Evolutionary conservation across 2,113 vertebrate genomes (phyloP).

Genomic region (Leptocoma aspasia): DNA sequence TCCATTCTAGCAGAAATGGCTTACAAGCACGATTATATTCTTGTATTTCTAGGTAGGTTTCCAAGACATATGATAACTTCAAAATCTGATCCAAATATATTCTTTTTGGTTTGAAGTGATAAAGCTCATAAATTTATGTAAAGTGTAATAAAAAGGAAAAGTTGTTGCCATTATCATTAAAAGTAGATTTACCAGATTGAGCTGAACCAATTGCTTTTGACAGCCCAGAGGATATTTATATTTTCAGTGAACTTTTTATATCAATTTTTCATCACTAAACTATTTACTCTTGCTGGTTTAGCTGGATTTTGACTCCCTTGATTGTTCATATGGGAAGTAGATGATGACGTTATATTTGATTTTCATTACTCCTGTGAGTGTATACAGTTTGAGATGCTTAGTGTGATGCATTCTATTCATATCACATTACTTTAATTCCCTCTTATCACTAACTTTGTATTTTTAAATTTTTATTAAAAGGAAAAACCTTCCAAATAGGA

Average conservation of each 20-base stretch:
- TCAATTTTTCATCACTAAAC: constrained; percentile 65
- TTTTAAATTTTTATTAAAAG: constrained; percentile 51
- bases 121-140: constrained; percentile 67
- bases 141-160: constrained; percentile 72
- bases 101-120: constrained; percentile 52
- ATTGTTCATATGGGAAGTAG: constrained; percentile 64
- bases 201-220: constrained; percentile 65
- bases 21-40: not conserved
- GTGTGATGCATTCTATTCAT: constrained; percentile 13
- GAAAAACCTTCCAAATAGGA: not conserved
- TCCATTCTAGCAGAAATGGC: not conserved
- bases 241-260: constrained; percentile 65
- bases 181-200: constrained; percentile 68
- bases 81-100: constrained; percentile 44
- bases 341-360: constrained; percentile 60
- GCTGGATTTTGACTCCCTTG: constrained; percentile 61
- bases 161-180: constrained; percentile 71
- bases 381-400: constrained; percentile 22
- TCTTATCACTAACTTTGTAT: constrained; percentile 36
- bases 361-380: constrained; percentile 60
- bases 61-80: not conserved
- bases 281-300: constrained; percentile 58
- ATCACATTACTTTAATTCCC: constrained; percentile 42
- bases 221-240: constrained; percentile 68
- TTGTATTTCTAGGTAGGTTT: constrained; percentile 9